These are phyloP conservation scores for Falcaria lacertinaria DNA, from an alignment of 2,888 invertebrate species.

Conservation along the genomic window DNA sequence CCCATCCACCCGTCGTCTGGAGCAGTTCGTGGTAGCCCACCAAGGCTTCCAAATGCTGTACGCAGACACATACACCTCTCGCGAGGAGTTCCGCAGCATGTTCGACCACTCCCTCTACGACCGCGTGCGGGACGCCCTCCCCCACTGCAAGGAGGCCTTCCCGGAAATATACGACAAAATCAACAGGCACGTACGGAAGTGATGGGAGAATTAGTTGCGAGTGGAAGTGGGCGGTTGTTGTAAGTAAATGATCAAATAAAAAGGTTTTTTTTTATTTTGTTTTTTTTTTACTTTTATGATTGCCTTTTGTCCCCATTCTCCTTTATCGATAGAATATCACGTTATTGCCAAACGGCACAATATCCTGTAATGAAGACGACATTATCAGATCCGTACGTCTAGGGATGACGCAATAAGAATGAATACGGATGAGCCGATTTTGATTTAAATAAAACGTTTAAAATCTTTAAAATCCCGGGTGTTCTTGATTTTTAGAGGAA, in stretches of 20 bases:
- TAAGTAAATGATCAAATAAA: too few species aligned
- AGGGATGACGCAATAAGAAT: too few species aligned
- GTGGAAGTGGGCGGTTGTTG: too few species aligned
- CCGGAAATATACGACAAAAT: constrained; percentile 90
- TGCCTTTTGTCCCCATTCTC: too few species aligned
- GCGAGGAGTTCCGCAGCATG: constrained; percentile 87
- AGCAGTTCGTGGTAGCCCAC: constrained; percentile 83
- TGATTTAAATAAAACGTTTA: too few species aligned
- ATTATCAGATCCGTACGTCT: too few species aligned
- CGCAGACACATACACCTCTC: constrained; percentile 87
- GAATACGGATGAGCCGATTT: too few species aligned
- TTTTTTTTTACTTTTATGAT: too few species aligned
- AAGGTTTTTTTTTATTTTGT: too few species aligned
- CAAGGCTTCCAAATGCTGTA: constrained; percentile 91
- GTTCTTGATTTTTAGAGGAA: too few species aligned
- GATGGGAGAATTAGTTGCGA: too few species aligned
- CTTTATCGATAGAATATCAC: constrained; percentile 82
- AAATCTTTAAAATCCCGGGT: too few species aligned
- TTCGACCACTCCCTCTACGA: constrained; percentile 89
- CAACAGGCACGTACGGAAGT: constrained; percentile 76
- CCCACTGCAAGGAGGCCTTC: constrained; percentile 84
- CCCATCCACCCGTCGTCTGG: constrained; percentile 83
- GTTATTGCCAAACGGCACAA: constrained; percentile 90
- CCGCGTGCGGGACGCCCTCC: constrained; percentile 76
- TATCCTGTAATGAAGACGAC: constrained; percentile 86